Percentiles rank a stretch among this genome's conserved stretches.
Evolutionary conservation across 2,888 invertebrate genomes (phyloP).

Genomic region (Hymenopus coronatus): DNA sequence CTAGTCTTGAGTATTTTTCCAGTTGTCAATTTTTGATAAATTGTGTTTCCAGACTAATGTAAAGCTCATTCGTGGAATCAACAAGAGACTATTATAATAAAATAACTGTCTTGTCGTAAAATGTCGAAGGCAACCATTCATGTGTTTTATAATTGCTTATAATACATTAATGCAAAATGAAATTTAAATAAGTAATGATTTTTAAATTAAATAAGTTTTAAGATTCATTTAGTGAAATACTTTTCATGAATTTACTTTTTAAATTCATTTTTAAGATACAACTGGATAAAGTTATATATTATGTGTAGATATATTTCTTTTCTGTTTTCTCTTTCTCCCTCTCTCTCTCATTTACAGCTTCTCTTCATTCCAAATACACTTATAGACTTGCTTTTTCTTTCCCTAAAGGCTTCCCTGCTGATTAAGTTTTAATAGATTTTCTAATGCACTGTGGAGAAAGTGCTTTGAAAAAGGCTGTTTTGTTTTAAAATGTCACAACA

Average conservation of each 20-base stretch:
- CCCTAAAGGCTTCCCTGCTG: too few relatives aligned
- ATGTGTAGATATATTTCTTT: background rate
- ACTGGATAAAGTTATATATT: background rate
- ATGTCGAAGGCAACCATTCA: background rate
- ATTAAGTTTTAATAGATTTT: too few relatives aligned
- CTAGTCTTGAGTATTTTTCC: background rate
- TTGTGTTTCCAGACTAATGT: background rate
- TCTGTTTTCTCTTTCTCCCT: background rate
- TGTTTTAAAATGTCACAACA: too few relatives aligned
- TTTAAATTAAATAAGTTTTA: background rate
- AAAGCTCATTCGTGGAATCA: background rate
- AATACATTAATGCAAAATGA: background rate
- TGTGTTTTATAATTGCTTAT: background rate
- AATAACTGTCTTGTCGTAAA: background rate
- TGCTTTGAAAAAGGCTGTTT: too few relatives aligned
- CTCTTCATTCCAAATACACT: too few relatives aligned
- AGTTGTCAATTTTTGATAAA: background rate
- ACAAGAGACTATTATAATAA: background rate
- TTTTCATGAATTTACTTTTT: background rate
- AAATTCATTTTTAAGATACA: background rate
- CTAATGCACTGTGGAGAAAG: too few relatives aligned
- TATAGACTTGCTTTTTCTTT: too few relatives aligned
- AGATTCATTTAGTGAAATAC: background rate
- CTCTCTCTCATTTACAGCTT: background rate
- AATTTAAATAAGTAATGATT: background rate